Percentiles rank a stretch among this genome's conserved stretches.
These are phyloP conservation scores for Dipodomys spectabilis DNA, from an alignment of 2,113 vertebrate genomes.

Conservation along the genomic window DNA sequence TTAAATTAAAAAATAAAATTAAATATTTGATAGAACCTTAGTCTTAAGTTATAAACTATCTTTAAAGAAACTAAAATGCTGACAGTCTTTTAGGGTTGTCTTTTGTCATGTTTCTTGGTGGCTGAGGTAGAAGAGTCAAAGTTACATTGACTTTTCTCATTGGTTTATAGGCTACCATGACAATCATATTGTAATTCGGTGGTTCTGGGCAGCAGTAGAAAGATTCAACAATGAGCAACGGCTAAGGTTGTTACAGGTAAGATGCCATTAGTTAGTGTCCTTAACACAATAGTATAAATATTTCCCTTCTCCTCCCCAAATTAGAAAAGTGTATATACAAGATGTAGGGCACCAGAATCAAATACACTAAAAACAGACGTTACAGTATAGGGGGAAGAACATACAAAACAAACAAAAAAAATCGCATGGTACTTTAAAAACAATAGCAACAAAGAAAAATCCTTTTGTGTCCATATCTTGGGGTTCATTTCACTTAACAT, in stretches of 20 bases:
- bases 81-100: not conserved
- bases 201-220: slow-evolving; percentile 99
- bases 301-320: too few relatives aligned
- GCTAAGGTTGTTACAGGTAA: slow-evolving; percentile 96
- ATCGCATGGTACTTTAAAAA: too few relatives aligned
- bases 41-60: not conserved
- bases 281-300: not conserved
- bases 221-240: slow-evolving; percentile 99
- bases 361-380: too few relatives aligned
- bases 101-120: not conserved
- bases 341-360: too few relatives aligned
- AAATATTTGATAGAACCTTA: not conserved
- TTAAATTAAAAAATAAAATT: too few relatives aligned
- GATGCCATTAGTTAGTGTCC: slow-evolving; percentile 43
- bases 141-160: slow-evolving; percentile 43
- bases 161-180: slow-evolving; percentile 95
- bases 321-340: too few relatives aligned
- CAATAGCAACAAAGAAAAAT: too few relatives aligned
- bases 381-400: too few relatives aligned
- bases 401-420: too few relatives aligned
- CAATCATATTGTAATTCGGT: slow-evolving; percentile 99
- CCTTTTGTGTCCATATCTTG: too few relatives aligned
- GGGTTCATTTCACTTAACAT: too few relatives aligned
- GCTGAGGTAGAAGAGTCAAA: not conserved
- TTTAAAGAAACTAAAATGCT: slow-evolving; percentile 40